Conservation (phyloP, 2,113 vertebrate species). For the Ptychochromis oligacanthus region DNA sequence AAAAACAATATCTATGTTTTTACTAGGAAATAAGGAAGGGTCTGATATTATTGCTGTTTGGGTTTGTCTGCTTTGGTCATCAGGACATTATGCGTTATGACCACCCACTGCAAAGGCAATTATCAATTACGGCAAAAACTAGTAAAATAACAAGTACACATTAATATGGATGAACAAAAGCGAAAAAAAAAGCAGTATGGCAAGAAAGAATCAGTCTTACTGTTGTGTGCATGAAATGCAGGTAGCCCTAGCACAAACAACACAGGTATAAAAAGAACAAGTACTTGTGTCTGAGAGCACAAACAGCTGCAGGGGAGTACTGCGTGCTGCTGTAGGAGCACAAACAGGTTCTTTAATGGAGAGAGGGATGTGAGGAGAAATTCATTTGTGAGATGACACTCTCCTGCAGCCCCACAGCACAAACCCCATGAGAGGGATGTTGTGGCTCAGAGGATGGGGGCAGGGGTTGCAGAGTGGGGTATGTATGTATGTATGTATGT, state of each 20-base stretch:
- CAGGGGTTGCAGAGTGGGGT: background rate
- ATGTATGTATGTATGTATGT: background rate
- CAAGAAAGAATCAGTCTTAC: background rate
- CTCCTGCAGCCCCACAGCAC: constrained; percentile 56
- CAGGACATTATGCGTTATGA: background rate
- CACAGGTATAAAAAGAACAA: constrained; percentile 64
- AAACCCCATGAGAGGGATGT: constrained; percentile 59
- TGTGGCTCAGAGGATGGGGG: constrained; percentile 35
- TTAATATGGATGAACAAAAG: background rate
- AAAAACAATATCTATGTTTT: background rate
- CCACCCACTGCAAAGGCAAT: background rate
- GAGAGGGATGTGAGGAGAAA: constrained; percentile 74
- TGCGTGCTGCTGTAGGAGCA: constrained; percentile 38
- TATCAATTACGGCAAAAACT: background rate
- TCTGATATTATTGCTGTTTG: background rate
- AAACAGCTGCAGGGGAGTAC: constrained; percentile 64
- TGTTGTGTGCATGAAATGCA: constrained; percentile 18
- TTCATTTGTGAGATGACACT: constrained; percentile 76
- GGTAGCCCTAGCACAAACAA: constrained; percentile 27
- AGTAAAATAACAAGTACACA: background rate
- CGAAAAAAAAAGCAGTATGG: background rate
- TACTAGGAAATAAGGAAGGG: background rate
- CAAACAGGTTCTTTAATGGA: constrained; percentile 73
- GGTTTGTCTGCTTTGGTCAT: background rate
- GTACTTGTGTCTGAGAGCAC: constrained; percentile 43